Evolutionary conservation across 1,140 invertebrate species (phyloP).

Genomic region (Atopsyche davidsoni): DNA sequence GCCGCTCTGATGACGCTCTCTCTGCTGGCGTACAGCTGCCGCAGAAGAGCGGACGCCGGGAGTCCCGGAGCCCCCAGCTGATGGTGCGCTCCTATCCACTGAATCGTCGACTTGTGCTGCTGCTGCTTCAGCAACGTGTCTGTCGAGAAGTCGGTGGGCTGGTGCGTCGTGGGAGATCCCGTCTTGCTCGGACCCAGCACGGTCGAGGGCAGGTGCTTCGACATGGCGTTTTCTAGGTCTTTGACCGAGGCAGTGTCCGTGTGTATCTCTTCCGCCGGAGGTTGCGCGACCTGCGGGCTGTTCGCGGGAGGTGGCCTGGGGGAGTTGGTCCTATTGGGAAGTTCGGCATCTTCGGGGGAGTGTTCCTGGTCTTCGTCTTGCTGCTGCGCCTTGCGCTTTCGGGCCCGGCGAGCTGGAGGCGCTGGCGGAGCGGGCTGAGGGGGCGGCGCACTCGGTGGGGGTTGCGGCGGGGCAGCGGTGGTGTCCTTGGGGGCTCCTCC

Average conservation of each 20-base stretch:
- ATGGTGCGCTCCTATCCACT: slow-evolving; percentile 85
- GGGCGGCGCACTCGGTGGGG: slow-evolving; percentile 38
- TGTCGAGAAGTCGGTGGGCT: slow-evolving; percentile 80
- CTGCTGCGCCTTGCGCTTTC: slow-evolving; percentile 26
- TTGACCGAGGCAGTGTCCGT: slow-evolving; percentile 66
- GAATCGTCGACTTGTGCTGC: slow-evolving; percentile 81
- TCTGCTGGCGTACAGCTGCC: slow-evolving; percentile 86
- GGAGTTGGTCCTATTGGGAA: slow-evolving; percentile 51
- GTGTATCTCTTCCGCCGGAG: slow-evolving; percentile 34
- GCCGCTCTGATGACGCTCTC: slow-evolving; percentile 84
- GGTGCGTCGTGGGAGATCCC: slow-evolving; percentile 54
- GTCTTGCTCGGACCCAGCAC: slow-evolving; percentile 47
- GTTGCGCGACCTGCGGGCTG: slow-evolving; percentile 38
- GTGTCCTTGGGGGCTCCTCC: slow-evolving; percentile 37
- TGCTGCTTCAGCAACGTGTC: slow-evolving; percentile 77
- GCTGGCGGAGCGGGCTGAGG: slow-evolving; percentile 42
- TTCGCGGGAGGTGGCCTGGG: slow-evolving; percentile 36
- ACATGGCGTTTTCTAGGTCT: slow-evolving; percentile 93
- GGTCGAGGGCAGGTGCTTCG: slow-evolving; percentile 79
- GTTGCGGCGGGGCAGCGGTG: slow-evolving; percentile 37
- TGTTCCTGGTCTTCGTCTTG: slow-evolving; percentile 34
- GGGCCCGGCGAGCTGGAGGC: slow-evolving; percentile 40
- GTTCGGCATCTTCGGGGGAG: slow-evolving; percentile 33
- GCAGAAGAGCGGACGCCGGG: slow-evolving; percentile 77
- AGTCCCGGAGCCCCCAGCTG: slow-evolving; percentile 47